Conservation (phyloP, 2,797 vertebrate species). For the Dendrocincla fuliginosa region DNA sequence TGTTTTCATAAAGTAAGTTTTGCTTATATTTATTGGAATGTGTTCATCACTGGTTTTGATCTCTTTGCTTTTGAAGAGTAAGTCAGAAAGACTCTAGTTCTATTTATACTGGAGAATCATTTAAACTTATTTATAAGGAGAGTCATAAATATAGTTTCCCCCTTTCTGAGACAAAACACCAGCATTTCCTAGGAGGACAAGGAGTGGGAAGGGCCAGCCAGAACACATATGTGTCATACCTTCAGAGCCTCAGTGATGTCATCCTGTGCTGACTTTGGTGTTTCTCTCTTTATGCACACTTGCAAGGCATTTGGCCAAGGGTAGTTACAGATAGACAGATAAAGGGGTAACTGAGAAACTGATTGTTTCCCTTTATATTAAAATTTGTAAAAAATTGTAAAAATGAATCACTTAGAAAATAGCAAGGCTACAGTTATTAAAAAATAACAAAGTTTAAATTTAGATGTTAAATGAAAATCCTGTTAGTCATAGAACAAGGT, state of each 20-base stretch:
- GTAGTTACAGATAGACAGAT: neutral
- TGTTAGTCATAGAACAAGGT: neutral
- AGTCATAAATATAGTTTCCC: neutral
- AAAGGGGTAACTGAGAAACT: neutral
- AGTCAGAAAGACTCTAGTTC: neutral
- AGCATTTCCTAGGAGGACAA: neutral
- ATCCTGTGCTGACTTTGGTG: neutral
- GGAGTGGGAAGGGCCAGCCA: neutral
- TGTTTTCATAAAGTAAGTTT: neutral
- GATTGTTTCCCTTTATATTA: neutral
- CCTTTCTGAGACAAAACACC: neutral
- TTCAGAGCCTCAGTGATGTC: neutral
- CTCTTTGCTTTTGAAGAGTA: neutral
- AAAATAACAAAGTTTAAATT: neutral
- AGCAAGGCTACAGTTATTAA: neutral
- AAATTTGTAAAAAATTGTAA: neutral
- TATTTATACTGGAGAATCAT: neutral
- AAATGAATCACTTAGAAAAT: neutral
- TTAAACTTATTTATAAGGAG: neutral
- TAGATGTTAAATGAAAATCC: neutral
- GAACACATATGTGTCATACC: fast-evolving
- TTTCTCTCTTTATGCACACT: neutral
- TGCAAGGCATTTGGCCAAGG: neutral
- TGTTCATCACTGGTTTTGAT: neutral
- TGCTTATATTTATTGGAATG: neutral